Conservation (phyloP, 2,797 vertebrate species). For the Gila robusta region DNA sequence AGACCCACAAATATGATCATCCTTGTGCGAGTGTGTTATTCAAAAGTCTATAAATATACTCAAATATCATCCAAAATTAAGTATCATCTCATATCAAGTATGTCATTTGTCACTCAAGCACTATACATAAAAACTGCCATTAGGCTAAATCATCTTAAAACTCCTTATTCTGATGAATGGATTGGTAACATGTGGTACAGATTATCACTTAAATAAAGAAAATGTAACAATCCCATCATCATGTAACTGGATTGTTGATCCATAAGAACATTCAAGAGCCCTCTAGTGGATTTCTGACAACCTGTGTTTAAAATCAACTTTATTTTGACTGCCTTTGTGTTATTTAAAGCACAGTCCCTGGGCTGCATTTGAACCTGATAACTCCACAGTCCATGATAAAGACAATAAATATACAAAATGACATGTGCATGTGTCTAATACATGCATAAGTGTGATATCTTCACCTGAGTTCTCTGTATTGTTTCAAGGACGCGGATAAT, state of each 20-base stretch:
- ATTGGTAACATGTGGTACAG: neutral
- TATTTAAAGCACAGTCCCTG: neutral
- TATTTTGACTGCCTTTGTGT: conserved; percentile 22
- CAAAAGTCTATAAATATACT: neutral
- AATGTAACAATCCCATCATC: neutral
- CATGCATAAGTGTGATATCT: neutral
- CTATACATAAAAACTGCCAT: neutral
- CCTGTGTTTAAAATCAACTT: conserved; percentile 19
- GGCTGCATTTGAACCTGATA: neutral
- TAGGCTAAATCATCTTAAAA: neutral
- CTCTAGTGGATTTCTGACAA: conserved; percentile 33
- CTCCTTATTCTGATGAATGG: neutral
- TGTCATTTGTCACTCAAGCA: neutral
- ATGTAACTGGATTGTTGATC: neutral
- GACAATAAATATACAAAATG: neutral
- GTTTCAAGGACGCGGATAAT: neutral
- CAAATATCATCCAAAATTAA: neutral
- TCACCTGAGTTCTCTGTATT: conserved; percentile 17
- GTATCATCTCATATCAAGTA: neutral
- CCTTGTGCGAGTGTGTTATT: neutral
- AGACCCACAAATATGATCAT: neutral
- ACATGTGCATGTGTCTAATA: neutral
- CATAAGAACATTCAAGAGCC: conserved; percentile 25
- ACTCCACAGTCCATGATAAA: neutral
- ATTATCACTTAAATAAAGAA: neutral